Evolutionary conservation across 2,113 vertebrate genomes (phyloP), one percentile per base, ranked within the genome.

Genomic region (Urocitellus parryii): DNA sequence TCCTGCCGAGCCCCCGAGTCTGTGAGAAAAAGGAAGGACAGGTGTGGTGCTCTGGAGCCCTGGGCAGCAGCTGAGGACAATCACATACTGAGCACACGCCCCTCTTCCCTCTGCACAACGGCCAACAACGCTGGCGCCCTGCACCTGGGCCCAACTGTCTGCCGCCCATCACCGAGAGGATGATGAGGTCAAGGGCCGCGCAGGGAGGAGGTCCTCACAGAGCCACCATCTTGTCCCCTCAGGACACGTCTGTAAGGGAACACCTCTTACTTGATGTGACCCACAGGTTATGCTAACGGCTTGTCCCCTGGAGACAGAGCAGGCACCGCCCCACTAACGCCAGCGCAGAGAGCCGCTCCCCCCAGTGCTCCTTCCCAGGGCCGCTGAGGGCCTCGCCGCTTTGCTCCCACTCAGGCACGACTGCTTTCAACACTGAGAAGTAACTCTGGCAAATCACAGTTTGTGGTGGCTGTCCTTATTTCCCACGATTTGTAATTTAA

Each of bases 361-460:
- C 0, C 86, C 76, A 0, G 4, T 0, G 0, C 61, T 84, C 37
- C 91, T 37, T 37, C 42, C 2, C 0, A 65, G 82, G 96, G 81
- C 51, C 2, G 5, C 34, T 0, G 3, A 68, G 8, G 8, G 3
- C 2, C 70, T 10, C 34, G 2, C 25, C 53, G 13, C 3, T 1
- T 2, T 10, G 42, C 90, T 67, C 84, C 94, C 4, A 2, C 11
- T 48, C 0, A 4, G 68, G 85, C 37, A 51, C 6, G 0, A 18
- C 0, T 0, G 32, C 58, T 6, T 45, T 83, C 58, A 37, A 61
- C 14, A 16, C 67, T 1, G 3, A 42, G 93, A 5, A 81, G 86
- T 27, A 0, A 83, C 72, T 90, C 34, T 13, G 73, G 67, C 74
- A 94, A 97, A 91, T 39, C 37, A 39, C 93, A 97, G 82, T 76